Evolutionary conservation across 1,140 invertebrate species (phyloP).

Genomic region (Diploscapter pachys): DNA sequence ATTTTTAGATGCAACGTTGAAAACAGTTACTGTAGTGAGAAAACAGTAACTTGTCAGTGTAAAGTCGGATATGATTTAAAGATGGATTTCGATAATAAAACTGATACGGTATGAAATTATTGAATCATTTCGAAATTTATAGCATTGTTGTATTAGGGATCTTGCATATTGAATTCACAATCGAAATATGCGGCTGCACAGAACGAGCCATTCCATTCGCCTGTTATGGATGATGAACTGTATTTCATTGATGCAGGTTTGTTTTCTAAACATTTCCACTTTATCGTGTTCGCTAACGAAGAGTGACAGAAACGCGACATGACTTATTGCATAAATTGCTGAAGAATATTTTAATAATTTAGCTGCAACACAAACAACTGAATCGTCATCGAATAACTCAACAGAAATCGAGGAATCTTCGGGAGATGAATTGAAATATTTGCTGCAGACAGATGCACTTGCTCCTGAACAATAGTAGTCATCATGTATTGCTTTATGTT

Average conservation of each 20-base stretch:
- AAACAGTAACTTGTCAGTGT: slow-evolving; percentile 54
- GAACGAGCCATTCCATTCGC: not conserved
- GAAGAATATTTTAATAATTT: too few relatives aligned
- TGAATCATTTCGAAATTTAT: not conserved
- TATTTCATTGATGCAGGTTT: slow-evolving; percentile 26
- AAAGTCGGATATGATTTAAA: slow-evolving; percentile 50
- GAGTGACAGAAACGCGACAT: too few relatives aligned
- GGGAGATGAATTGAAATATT: too few relatives aligned
- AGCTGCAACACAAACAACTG: too few relatives aligned
- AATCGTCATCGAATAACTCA: too few relatives aligned
- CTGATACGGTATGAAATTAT: slow-evolving; percentile 33
- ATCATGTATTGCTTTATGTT: too few relatives aligned
- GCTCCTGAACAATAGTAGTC: too few relatives aligned
- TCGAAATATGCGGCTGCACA: slow-evolving; percentile 27
- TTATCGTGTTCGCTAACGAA: too few relatives aligned
- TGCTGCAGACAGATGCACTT: too few relatives aligned
- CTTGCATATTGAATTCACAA: slow-evolving; percentile 14
- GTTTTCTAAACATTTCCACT: too few relatives aligned
- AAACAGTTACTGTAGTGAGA: slow-evolving; percentile 56
- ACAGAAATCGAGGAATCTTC: too few relatives aligned
- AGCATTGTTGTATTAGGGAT: slow-evolving; percentile 1
- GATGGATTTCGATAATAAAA: slow-evolving; percentile 51
- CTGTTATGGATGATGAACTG: slow-evolving; percentile 25
- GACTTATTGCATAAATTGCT: too few relatives aligned
- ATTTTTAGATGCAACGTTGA: slow-evolving; percentile 37